phyloP scores from a whole-genome alignment of 2,113 vertebrate species.

The Hydrochoerus hydrochaeris region DNA sequence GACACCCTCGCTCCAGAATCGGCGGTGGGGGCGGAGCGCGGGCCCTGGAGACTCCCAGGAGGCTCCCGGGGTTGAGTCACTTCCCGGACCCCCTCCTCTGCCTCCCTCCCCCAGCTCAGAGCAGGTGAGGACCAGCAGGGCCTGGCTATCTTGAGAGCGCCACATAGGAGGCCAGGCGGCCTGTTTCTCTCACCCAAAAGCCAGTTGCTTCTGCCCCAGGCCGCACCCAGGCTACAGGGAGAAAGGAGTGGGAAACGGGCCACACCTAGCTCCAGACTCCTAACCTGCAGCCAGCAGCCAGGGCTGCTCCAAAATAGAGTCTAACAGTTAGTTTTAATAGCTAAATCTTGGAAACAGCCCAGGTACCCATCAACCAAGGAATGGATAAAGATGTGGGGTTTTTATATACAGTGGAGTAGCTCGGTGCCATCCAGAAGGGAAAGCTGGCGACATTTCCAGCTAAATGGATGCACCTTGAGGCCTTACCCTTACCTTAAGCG shows the following conservation, averaged over 20 bases:
- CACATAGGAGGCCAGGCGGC: not conserved
- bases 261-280: accelerated
- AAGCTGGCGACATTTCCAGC: not conserved
- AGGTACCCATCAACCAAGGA: not conserved
- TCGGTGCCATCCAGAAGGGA: not conserved
- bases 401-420: not conserved
- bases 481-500: not conserved
- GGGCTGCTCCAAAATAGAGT: not conserved
- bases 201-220: not conserved
- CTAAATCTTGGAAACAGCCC: not conserved
- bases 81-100: not conserved
- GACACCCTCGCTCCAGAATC: not conserved
- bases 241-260: not conserved
- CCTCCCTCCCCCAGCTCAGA: not conserved
- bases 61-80: not conserved
- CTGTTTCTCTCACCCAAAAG: not conserved
- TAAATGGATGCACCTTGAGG: not conserved
- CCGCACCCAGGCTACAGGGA: not conserved
- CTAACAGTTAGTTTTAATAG: not conserved
- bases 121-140: not conserved
- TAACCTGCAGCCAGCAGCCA: accelerated
- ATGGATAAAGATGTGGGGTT: not conserved
- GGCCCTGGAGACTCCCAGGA: not conserved
- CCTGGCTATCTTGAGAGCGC: not conserved
- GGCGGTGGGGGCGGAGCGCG: not conserved